Conservation (phyloP, 1,140 invertebrate genomes). For the Teleopsis dalmanni region DNA sequence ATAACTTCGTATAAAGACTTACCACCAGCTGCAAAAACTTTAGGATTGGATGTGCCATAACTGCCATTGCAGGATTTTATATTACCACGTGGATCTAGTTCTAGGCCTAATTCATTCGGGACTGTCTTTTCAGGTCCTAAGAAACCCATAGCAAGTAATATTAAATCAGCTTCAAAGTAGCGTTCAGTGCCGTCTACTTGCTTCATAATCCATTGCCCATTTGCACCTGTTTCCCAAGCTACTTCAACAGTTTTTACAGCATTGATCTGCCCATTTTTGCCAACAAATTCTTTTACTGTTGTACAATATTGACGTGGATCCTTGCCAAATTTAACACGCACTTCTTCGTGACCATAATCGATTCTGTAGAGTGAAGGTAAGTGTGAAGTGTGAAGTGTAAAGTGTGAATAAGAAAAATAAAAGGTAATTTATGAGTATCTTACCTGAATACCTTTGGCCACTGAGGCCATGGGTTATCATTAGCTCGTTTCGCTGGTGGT, state of each 20-base stretch:
- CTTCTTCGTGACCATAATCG: constrained; percentile 98
- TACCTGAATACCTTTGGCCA: constrained; percentile 88
- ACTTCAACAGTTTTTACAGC: constrained; percentile 87
- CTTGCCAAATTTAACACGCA: constrained; percentile 79
- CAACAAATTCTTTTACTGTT: constrained; percentile 90
- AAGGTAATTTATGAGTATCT: not conserved
- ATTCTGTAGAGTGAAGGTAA: constrained; percentile 50
- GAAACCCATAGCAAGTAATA: constrained; percentile 97
- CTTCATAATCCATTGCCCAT: constrained; percentile 89
- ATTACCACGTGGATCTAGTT: constrained; percentile 87
- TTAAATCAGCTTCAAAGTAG: constrained; percentile 81
- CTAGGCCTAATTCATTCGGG: constrained; percentile 72
- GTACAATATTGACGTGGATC: constrained; percentile 93
- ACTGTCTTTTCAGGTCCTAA: constrained; percentile 91
- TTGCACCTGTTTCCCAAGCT: constrained; percentile 88
- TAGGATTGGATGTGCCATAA: constrained; percentile 74
- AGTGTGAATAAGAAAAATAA: not conserved
- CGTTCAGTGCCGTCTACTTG: constrained; percentile 78
- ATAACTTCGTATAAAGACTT: constrained; percentile 23
- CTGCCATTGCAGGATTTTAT: constrained; percentile 72
- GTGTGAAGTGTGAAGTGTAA: not conserved
- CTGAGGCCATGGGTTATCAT: constrained; percentile 96
- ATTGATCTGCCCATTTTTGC: constrained; percentile 80
- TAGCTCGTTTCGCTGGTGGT: constrained; percentile 68
- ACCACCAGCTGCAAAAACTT: constrained; percentile 95